These are phyloP conservation scores for Furnarius figulus DNA, from an alignment of 2,113 vertebrate species.

Conservation along the genomic window DNA sequence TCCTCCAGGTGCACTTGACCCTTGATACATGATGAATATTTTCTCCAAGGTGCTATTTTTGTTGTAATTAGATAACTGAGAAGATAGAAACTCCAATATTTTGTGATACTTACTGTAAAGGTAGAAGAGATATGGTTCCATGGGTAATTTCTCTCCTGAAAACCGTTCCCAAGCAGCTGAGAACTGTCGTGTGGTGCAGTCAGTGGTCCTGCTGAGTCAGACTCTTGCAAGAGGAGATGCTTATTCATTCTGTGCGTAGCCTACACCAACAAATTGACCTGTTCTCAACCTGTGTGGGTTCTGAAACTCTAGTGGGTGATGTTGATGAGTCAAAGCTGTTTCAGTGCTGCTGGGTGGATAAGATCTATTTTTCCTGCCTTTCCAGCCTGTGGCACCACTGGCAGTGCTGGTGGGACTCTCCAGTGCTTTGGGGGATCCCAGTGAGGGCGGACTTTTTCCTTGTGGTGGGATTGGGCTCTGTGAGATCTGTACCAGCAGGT, in stretches of 20 bases:
- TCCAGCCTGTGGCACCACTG: neutral
- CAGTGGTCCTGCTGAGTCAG: conserved; percentile 39
- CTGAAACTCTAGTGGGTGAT: neutral
- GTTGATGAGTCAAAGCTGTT: conserved; percentile 9
- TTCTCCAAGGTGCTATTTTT: neutral
- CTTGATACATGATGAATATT: neutral
- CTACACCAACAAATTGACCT: neutral
- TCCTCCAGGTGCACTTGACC: neutral
- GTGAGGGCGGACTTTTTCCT: neutral
- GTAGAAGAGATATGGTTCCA: neutral
- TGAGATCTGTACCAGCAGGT: neutral
- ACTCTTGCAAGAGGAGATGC: neutral
- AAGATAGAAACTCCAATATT: neutral
- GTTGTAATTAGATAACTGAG: neutral
- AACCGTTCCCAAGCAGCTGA: neutral
- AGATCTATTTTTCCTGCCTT: neutral
- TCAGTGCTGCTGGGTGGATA: neutral
- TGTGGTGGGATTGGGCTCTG: rapidly evolving
- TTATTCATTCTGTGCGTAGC: conserved; percentile 15
- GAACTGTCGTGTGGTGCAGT: neutral
- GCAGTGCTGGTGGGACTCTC: neutral
- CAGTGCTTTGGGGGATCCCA: neutral
- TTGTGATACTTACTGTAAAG: neutral
- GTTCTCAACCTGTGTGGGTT: neutral
- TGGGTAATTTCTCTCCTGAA: neutral